Evolutionary conservation across 1,140 invertebrate species (phyloP).

Genomic region (Procambarus clarkii): DNA sequence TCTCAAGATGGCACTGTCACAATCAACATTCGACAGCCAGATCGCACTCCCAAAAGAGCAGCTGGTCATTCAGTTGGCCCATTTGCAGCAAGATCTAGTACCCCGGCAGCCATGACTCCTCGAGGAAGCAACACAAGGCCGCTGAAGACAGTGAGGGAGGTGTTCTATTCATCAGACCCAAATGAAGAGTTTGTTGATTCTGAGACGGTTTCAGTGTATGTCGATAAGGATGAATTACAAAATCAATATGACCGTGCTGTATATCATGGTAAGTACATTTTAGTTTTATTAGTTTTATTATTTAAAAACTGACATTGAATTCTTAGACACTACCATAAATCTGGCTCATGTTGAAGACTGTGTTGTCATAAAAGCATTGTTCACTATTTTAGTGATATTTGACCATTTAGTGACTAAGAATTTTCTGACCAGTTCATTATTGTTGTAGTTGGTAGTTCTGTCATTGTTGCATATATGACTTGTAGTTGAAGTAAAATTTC

Average conservation of each 20-base stretch:
- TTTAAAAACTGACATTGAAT: background rate
- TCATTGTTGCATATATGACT: background rate
- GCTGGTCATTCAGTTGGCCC: background rate
- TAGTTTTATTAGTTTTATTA: background rate
- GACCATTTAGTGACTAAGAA: background rate
- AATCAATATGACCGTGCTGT: slow-evolving; percentile 54
- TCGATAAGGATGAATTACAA: slow-evolving; percentile 47
- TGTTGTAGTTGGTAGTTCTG: background rate
- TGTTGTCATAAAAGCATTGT: too few species aligned
- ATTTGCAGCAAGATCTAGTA: background rate
- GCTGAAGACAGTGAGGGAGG: slow-evolving; percentile 24
- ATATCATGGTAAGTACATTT: slow-evolving; percentile 52
- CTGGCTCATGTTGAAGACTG: too few species aligned
- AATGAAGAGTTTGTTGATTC: slow-evolving; percentile 71
- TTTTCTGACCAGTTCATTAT: background rate
- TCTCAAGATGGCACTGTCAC: slow-evolving; percentile 55
- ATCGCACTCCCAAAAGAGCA: background rate
- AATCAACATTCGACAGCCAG: slow-evolving; percentile 59
- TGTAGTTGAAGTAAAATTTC: background rate
- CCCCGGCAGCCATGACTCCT: background rate
- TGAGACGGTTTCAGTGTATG: slow-evolving; percentile 58
- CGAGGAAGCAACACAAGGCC: background rate
- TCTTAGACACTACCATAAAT: background rate
- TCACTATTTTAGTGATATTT: too few species aligned
- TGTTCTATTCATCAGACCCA: slow-evolving; percentile 66